phyloP scores from a whole-genome alignment of 2,888 invertebrate genomes.

The Mechanitis messenoides region DNA sequence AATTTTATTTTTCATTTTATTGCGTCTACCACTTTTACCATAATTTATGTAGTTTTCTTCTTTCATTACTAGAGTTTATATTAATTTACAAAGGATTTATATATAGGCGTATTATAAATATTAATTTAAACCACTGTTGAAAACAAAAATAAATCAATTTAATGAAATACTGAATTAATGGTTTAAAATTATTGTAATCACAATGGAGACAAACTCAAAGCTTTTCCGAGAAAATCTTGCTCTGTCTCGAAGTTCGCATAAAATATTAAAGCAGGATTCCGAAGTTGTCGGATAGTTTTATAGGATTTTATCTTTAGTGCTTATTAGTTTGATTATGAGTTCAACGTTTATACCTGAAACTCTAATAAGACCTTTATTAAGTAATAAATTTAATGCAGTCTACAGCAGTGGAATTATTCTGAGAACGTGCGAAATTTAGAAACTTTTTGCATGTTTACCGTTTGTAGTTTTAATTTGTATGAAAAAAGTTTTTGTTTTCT shows the following conservation, averaged over 20 bases:
- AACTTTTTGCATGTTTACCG: not conserved
- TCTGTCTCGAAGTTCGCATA: constrained; percentile 21
- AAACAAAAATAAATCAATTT: no score
- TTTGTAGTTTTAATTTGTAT: no score
- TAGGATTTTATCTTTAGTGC: constrained; percentile 19
- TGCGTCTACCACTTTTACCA: no score
- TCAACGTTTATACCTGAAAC: constrained; percentile 12
- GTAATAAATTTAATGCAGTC: not conserved
- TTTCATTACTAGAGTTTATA: no score
- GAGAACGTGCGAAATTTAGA: not conserved
- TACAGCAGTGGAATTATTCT: not conserved
- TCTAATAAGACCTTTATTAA: constrained; percentile 8
- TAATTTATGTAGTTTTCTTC: no score
- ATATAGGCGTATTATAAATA: no score
- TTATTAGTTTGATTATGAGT: constrained; percentile 20
- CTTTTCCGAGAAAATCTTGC: constrained; percentile 18
- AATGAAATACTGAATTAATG: no score
- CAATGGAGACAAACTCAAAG: constrained; percentile 9
- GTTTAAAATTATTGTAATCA: not conserved
- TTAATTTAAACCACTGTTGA: no score
- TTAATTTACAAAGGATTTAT: no score
- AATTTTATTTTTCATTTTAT: no score
- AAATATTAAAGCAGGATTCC: constrained; percentile 19
- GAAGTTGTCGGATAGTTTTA: constrained; percentile 18
- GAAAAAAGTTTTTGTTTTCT: no score